Conservation (phyloP, 1,140 invertebrate genomes). For the Nephila pilipes region DNA sequence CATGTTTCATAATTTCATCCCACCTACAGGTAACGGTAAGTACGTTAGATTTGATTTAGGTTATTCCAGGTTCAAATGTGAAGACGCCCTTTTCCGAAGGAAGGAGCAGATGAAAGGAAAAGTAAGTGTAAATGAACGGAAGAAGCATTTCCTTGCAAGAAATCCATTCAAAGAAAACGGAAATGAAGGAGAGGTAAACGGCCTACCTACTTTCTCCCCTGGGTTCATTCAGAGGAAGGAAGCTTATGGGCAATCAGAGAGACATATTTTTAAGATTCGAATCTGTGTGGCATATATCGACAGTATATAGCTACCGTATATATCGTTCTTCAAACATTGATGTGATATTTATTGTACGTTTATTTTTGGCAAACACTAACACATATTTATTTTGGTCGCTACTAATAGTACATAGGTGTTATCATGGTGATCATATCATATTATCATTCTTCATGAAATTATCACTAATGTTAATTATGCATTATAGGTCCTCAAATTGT, state of each 20-base stretch:
- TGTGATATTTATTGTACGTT: no score
- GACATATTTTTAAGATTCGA: neutral
- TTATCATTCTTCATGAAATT: no score
- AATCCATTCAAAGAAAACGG: constrained; percentile 14
- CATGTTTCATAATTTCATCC: no score
- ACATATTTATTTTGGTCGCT: neutral
- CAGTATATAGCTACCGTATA: no score
- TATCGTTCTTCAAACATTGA: neutral
- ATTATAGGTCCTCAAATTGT: no score
- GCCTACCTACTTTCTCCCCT: constrained; percentile 2
- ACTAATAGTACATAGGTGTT: no score
- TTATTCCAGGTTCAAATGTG: neutral
- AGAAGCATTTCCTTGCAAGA: neutral
- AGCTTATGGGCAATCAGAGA: neutral
- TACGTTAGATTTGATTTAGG: constrained; percentile 12
- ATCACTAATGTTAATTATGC: no score
- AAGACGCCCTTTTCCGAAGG: neutral
- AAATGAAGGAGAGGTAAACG: constrained; percentile 26
- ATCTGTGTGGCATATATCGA: neutral
- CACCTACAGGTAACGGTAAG: neutral
- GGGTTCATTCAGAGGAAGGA: neutral
- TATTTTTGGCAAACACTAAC: no score
- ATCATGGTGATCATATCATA: no score
- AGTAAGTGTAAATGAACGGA: constrained; percentile 38
- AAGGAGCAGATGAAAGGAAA: constrained; percentile 29